Conservation (phyloP, 2,797 vertebrate species). For the Lithobates sylvaticus region DNA sequence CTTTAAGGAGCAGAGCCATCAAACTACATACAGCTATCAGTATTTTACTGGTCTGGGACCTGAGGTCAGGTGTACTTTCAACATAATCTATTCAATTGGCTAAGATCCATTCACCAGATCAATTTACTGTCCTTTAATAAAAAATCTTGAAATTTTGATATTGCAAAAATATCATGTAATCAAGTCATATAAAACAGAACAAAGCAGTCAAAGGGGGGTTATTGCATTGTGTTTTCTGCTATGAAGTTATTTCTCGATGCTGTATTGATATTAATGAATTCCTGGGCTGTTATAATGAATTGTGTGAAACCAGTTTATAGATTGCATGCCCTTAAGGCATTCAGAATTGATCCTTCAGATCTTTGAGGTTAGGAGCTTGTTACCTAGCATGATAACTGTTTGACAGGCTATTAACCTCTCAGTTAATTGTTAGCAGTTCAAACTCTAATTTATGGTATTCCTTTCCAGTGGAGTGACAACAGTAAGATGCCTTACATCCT, state of each 20-base stretch:
- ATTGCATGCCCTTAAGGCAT: neutral
- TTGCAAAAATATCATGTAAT: slow-evolving; percentile 27
- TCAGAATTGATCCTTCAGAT: slow-evolving; percentile 11
- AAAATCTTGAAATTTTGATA: slow-evolving; percentile 37
- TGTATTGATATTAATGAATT: neutral
- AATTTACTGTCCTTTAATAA: slow-evolving; percentile 46
- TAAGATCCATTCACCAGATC: slow-evolving; percentile 37
- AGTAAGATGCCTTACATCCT: no score
- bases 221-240: slow-evolving; percentile 46
- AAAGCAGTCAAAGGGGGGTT: slow-evolving; percentile 1
- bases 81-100: neutral
- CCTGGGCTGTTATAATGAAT: neutral
- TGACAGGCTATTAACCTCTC: neutral
- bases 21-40: neutral
- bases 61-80: slow-evolving; percentile 33
- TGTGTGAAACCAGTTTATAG: neutral
- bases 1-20: neutral
- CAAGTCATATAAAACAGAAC: slow-evolving; percentile 28
- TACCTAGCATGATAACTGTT: neutral
- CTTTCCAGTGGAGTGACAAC: no score
- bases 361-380: neutral
- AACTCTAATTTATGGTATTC: neutral
- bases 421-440: neutral
- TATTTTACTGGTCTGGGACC: slow-evolving; percentile 18
- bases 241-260: slow-evolving; percentile 30